phyloP scores from a whole-genome alignment of 2,797 vertebrate genomes.

The Smutsia temminckii region DNA sequence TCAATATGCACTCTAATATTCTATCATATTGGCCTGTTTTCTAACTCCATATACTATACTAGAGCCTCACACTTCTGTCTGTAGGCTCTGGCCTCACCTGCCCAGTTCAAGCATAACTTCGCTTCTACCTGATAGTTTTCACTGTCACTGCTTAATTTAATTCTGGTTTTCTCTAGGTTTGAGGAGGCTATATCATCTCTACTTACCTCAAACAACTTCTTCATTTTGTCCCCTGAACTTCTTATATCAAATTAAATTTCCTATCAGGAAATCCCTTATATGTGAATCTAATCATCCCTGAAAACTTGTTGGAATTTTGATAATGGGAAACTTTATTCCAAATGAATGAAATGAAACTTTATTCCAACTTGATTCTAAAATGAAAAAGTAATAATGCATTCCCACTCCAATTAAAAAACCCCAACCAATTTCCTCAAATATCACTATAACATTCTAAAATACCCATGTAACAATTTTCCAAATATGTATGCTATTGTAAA shows the following conservation, averaged over 20 bases:
- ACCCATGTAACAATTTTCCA: conserved; percentile 14
- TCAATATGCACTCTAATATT: background rate
- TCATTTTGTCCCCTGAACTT: background rate
- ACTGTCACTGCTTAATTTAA: conserved; percentile 10
- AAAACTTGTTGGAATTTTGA: conserved; percentile 36
- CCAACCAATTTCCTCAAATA: background rate
- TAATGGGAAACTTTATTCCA: background rate
- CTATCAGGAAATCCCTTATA: background rate
- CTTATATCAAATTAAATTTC: conserved; percentile 5
- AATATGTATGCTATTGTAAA: background rate
- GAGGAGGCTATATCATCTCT: background rate
- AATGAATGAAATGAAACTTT: background rate
- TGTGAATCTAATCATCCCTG: background rate
- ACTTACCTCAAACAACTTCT: conserved; percentile 34
- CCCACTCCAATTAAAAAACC: background rate
- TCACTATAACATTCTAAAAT: conserved; percentile 30
- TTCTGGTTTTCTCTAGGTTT: conserved; percentile 16
- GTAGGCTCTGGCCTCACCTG: background rate
- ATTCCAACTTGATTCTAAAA: conserved; percentile 23
- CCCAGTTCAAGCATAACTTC: conserved; percentile 25
- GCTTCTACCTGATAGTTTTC: conserved; percentile 24
- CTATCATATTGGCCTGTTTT: background rate
- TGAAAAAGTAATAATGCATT: conserved; percentile 3
- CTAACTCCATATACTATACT: background rate
- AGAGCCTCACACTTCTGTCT: background rate